Base-by-base conservation (phyloP, 2,113 vertebrate genomes). In the Dicrurus megarhynchus region DNA sequence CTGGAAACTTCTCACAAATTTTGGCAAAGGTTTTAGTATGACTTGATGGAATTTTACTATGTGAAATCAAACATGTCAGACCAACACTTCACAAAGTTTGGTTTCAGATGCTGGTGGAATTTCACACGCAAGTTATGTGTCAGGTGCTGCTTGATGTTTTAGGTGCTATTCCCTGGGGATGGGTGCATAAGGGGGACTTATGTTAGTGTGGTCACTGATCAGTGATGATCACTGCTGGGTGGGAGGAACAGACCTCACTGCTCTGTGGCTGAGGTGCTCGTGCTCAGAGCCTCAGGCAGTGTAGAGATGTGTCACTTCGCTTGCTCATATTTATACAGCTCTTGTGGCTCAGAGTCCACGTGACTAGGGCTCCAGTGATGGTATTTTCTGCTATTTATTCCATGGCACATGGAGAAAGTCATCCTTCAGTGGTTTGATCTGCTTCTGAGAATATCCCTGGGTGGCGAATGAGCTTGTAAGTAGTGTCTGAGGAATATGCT, bases 381-480 rank as follows among this genome's bases (percentile, higher is more conserved):
- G 24, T 12, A 35, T 70, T 69, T 95, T 68, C 52, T 91, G 44
- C 33, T 89, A 6, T 68, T 52, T 93, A 5, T 65, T 49, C 47
- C 6, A 1, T 57, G 57, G 75, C 70, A 80, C 55, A 11, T 7
- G 23, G 37, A 9, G 63, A 69, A 56, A 87, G 89, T 79, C 91
- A 77, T 88, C 84, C 87, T 89, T 70, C 67, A 65, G 64, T 60
- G 60, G 37, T 74, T 95, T 94, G 79, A 63, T 91, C 92, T 70
- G 55, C 76, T 84, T 79, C 73, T 79, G 78, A 87, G 83, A 89
- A 53, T 61, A 74, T 74, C 60, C 64, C 68, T 79, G 63, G 42
- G 92, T 84, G 65, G 84, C 7, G 13, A 91, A 94, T 30, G 57
- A 87, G 69, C 55, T 85, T 89, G 74, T 23, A 61, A 73, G n/a